Conservation (phyloP, 2,113 vertebrate genomes). For the Tetraodon nigroviridis region DNA sequence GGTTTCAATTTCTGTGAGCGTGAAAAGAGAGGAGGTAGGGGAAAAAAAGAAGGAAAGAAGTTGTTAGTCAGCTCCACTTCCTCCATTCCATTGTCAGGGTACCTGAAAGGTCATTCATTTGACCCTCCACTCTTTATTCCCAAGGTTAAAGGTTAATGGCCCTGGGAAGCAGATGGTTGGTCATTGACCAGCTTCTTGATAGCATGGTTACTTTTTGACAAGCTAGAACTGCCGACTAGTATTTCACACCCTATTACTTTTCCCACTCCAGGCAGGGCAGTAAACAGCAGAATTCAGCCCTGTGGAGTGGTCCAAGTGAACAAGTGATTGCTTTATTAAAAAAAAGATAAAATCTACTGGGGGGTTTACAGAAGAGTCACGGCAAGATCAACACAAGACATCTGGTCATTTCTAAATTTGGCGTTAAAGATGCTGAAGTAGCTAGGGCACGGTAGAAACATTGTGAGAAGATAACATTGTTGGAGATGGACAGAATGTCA, state of each 20-base stretch:
- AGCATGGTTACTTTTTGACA: constrained; percentile 35
- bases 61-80: constrained; percentile 24
- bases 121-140: constrained; percentile 21
- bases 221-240: neutral
- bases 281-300: too few relatives aligned
- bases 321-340: too few relatives aligned
- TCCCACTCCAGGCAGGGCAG: too few relatives aligned
- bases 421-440: too few relatives aligned
- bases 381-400: too few relatives aligned
- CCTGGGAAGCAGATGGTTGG: constrained; percentile 52
- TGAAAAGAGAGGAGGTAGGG: constrained; percentile 2
- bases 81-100: constrained; percentile 32
- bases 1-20: constrained; percentile 2
- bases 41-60: constrained; percentile 5
- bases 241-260: neutral
- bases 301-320: too few relatives aligned
- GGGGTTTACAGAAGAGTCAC: too few relatives aligned
- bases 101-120: constrained; percentile 39
- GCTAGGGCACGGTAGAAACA: too few relatives aligned
- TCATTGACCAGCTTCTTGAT: constrained; percentile 39
- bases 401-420: too few relatives aligned
- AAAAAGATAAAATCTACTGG: too few relatives aligned
- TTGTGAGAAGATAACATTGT: too few relatives aligned
- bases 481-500: too few relatives aligned
- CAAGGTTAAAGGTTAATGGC: constrained; percentile 47